These are phyloP conservation scores for Illadopsis cleaveri DNA, from an alignment of 2,113 vertebrate species.

Conservation along the genomic window DNA sequence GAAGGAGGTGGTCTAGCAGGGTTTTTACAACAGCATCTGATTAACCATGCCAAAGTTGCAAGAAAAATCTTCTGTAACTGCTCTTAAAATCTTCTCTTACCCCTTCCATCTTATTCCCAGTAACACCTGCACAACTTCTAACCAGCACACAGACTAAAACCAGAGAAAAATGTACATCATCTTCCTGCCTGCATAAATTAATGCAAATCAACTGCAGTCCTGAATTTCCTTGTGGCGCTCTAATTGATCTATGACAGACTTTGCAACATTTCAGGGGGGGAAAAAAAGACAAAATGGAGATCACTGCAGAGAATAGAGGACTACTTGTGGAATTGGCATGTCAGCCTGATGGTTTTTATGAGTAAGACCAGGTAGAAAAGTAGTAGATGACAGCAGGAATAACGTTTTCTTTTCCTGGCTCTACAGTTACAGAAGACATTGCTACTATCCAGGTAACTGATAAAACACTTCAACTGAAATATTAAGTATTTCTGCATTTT, in stretches of 20 bases:
- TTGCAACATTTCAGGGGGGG: neutral
- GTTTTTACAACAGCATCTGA: constrained; percentile 10
- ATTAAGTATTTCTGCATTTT: neutral
- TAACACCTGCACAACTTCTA: neutral
- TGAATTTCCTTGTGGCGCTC: neutral
- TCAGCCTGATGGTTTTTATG: neutral
- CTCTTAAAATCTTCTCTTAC: neutral
- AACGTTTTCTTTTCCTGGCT: neutral
- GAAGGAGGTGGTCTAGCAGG: constrained; percentile 21
- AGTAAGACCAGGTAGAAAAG: neutral
- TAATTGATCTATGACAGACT: neutral
- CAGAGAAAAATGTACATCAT: neutral
- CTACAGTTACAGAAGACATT: neutral
- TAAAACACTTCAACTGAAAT: neutral
- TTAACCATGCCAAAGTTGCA: neutral
- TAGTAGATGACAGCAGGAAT: neutral
- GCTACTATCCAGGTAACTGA: neutral
- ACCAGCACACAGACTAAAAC: neutral
- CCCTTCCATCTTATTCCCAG: neutral
- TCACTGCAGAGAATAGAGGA: neutral
- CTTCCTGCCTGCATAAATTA: neutral
- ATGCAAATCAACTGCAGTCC: constrained; percentile 9
- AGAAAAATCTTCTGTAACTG: neutral
- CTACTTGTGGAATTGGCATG: neutral
- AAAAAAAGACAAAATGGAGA: neutral